Evolutionary conservation across 2,797 vertebrate genomes (phyloP).

Genomic region (Melopsittacus undulatus): DNA sequence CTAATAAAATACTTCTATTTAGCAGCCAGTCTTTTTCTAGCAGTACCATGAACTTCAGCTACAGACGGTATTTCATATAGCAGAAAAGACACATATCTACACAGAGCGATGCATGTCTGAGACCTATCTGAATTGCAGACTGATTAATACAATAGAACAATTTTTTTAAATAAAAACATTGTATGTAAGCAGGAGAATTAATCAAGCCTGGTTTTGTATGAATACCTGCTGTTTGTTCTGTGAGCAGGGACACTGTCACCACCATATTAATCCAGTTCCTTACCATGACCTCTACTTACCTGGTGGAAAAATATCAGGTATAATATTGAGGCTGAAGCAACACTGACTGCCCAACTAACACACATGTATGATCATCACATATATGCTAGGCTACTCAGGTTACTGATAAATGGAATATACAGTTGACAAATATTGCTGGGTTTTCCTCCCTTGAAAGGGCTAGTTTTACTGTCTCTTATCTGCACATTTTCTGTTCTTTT

Average conservation of each 20-base stretch:
- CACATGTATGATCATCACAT: not conserved
- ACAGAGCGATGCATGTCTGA: not conserved
- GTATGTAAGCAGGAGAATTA: not conserved
- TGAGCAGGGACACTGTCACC: not conserved
- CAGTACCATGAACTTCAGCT: not conserved
- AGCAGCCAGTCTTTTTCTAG: not conserved
- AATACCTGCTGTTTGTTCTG: not conserved
- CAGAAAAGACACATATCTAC: not conserved
- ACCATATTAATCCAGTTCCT: not conserved
- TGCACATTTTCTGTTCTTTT: not conserved
- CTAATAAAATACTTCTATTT: not conserved
- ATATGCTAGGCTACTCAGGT: not conserved
- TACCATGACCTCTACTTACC: not conserved
- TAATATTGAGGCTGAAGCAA: not conserved
- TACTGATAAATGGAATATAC: not conserved
- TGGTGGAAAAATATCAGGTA: not conserved
- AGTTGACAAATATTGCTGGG: not conserved
- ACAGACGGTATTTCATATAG: not conserved
- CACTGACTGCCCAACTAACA: not conserved
- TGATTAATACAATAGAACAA: not conserved
- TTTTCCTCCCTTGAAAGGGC: not conserved
- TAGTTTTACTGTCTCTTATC: not conserved
- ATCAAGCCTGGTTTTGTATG: not conserved
- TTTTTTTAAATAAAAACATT: not conserved
- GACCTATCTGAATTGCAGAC: not conserved